phyloP scores from a whole-genome alignment of 2,113 vertebrate species.

The Hemibates koningsi region DNA sequence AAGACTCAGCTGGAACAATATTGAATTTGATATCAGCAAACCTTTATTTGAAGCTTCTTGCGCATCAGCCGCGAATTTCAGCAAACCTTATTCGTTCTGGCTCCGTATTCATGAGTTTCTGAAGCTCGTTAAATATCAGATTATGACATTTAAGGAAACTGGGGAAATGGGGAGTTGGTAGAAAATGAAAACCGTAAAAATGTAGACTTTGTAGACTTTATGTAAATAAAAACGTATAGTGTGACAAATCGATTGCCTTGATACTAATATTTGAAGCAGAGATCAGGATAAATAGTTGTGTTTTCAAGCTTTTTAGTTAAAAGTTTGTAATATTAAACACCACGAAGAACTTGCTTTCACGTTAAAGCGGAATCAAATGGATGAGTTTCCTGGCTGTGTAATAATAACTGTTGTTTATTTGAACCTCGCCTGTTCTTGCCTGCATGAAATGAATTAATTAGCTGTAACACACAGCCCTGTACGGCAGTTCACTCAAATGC shows the following conservation, averaged over 20 bases:
- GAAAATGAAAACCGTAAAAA: neutral
- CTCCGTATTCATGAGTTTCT: neutral
- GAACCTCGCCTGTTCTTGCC: neutral
- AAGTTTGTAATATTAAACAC: neutral
- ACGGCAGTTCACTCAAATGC: neutral
- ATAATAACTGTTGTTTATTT: neutral
- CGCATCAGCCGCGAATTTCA: neutral
- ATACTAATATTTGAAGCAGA: neutral
- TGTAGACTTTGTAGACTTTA: neutral
- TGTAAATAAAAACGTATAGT: neutral
- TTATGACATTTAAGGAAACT: neutral
- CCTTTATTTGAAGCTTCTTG: neutral
- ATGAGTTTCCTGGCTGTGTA: neutral
- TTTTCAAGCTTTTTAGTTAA: neutral
- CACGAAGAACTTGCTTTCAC: neutral
- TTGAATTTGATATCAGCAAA: slow-evolving; percentile 2
- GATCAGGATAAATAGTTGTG: neutral
- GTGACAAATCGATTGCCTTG: neutral
- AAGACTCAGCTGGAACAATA: neutral
- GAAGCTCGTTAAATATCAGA: neutral
- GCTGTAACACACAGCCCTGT: neutral
- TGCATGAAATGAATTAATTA: neutral
- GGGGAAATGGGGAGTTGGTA: neutral
- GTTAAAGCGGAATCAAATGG: neutral
- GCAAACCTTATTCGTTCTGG: neutral